phyloP scores from a whole-genome alignment of 2,113 vertebrate species.

The Conger conger region DNA sequence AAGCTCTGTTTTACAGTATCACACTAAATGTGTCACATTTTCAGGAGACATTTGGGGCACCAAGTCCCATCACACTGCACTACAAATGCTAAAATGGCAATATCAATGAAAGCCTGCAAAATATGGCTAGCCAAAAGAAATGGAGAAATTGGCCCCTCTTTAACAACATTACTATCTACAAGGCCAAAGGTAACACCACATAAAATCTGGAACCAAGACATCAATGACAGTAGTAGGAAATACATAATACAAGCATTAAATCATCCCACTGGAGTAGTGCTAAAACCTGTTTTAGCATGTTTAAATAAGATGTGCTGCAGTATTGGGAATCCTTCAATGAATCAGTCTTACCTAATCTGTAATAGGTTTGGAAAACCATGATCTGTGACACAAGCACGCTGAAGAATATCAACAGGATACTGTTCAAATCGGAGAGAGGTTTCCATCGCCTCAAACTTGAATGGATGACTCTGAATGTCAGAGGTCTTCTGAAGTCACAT shows the following conservation, averaged over 20 bases:
- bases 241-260: not conserved
- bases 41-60: not conserved
- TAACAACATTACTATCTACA: not conserved
- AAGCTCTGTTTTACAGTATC: not conserved
- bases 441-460: not conserved
- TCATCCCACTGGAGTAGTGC: not conserved
- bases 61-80: not conserved
- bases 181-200: not conserved
- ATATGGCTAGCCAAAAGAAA: too few species aligned
- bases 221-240: not conserved
- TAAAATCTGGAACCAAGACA: not conserved
- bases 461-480: not conserved
- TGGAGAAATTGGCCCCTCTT: too few species aligned
- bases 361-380: too few species aligned
- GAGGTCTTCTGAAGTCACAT: too few species aligned
- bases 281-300: not conserved
- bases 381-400: too few species aligned
- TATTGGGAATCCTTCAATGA: too few species aligned
- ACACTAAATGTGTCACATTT: not conserved
- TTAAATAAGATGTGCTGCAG: too few species aligned
- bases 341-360: too few species aligned
- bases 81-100: not conserved
- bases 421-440: not conserved
- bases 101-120: not conserved
- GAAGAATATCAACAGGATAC: not conserved